Evolutionary conservation across 2,113 vertebrate species (phyloP).

Genomic region (Drymodes brunneopygia): DNA sequence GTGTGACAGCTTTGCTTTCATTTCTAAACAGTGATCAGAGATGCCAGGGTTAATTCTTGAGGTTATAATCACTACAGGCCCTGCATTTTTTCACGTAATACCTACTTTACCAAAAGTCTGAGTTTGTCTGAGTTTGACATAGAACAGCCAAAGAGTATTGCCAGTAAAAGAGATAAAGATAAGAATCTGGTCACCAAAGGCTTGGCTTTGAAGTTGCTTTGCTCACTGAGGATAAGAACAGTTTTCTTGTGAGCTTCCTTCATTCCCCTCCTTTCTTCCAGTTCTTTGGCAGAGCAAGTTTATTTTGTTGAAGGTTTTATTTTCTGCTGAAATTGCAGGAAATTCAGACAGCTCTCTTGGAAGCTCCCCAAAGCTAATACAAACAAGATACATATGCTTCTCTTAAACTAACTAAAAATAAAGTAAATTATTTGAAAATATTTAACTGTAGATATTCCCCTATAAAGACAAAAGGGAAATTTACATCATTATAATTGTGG

Average conservation of each 20-base stretch:
- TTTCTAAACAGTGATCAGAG: background rate
- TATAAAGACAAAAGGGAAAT: conserved; percentile 61
- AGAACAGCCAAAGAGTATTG: background rate
- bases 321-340: conserved; percentile 78
- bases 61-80: background rate
- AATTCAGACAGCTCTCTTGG: conserved; percentile 73
- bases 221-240: background rate
- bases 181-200: conserved; percentile 9
- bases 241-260: background rate
- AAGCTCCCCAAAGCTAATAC: conserved; percentile 73
- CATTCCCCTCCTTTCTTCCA: background rate
- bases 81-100: background rate
- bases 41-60: background rate
- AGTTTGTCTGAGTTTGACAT: conserved; percentile 12
- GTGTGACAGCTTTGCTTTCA: background rate
- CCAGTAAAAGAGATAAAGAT: conserved; percentile 41
- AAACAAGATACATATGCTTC: conserved; percentile 73
- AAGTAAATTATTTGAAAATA: conserved; percentile 65
- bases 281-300: conserved; percentile 29
- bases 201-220: conserved; percentile 45
- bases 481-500: conserved; percentile 32
- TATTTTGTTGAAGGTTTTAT: conserved; percentile 72
- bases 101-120: conserved; percentile 10
- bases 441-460: conserved; percentile 62
- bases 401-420: conserved; percentile 72